Evolutionary conservation across 2,797 vertebrate genomes (phyloP), one percentile per base, ranked within the genome.

Genomic region (Manis pentadactyla): DNA sequence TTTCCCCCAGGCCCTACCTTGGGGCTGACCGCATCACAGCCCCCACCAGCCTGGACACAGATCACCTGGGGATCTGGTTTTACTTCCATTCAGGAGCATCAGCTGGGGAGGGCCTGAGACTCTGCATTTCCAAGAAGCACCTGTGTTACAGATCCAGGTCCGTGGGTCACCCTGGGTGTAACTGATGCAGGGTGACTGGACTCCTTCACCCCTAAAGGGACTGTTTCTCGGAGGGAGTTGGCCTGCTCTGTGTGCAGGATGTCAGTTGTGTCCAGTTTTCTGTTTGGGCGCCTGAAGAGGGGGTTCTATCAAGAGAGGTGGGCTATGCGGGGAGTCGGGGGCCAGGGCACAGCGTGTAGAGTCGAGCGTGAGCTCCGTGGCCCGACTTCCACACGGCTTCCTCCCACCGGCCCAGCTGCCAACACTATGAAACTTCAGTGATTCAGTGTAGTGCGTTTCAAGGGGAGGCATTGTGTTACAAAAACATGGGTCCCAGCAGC

Each of bases 331-430:
- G 31, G 46, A 46, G 46, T 46, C 1, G 21, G n/a, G 39, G 23
- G 15, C 59, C 0, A 69, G 84, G 78, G 31, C 84, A 0, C 46
- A 46, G 85, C 66, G 19, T 46, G n/a, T 7, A 37, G 77, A 57
- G 89, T 9, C 63, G 57, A 4, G 83, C 77, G 92, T 0, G 27
- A 71, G 68, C 57, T 13, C 34, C 21, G 4, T 39, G 7, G 51
- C 55, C 63, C n/a, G n/a, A 13, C 42, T 93, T 90, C 37, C 89
- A 31, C 46, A 0, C 18, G 61, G 90, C 31, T 71, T 87, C 94
- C 69, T 89, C 75, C 77, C 90, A 39, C 68, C 19, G 5, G 91
- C 74, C 49, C 94, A 95, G 97, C 97, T 97, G 97, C 90, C n/a
- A 46, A 85, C 75, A 53, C 85, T 5, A 27, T 87, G 90, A 94